phyloP scores from a whole-genome alignment of 2,113 vertebrate species.

The Psilopsiagon aymara region DNA sequence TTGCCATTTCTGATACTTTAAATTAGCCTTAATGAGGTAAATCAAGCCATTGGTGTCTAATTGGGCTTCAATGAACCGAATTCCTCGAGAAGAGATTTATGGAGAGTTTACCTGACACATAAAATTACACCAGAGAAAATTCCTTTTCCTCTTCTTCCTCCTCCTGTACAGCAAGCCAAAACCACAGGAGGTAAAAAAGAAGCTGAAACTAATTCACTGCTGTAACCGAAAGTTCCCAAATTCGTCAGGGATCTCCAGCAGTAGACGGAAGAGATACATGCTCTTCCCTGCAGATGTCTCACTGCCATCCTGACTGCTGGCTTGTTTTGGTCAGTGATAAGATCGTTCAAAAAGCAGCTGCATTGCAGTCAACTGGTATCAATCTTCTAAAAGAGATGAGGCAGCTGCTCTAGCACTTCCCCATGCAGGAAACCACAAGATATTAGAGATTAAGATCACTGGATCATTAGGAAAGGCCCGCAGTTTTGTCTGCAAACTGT shows the following conservation, averaged over 20 bases:
- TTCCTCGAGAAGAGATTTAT: slow-evolving; percentile 53
- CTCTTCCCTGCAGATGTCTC: slow-evolving; percentile 30
- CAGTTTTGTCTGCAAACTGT: slow-evolving; percentile 48
- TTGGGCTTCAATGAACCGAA: slow-evolving; percentile 52
- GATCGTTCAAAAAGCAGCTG: slow-evolving; percentile 36
- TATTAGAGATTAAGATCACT: slow-evolving; percentile 54
- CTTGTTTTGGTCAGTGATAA: background rate
- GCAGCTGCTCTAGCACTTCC: slow-evolving; percentile 49
- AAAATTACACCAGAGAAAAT: background rate
- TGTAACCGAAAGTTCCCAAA: background rate
- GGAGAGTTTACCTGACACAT: slow-evolving; percentile 1
- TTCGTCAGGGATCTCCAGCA: background rate
- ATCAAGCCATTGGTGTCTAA: slow-evolving; percentile 21
- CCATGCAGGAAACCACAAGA: slow-evolving; percentile 68
- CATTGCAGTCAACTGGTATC: slow-evolving; percentile 2
- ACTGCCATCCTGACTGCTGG: slow-evolving; percentile 20
- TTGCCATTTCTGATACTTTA: slow-evolving; percentile 26
- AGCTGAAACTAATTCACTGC: background rate
- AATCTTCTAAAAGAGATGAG: slow-evolving; percentile 24
- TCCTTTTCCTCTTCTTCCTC: background rate
- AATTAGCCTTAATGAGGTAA: slow-evolving; percentile 41
- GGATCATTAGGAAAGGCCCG: slow-evolving; percentile 50
- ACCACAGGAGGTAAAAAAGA: background rate
- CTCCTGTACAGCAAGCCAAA: background rate
- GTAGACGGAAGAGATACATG: background rate